phyloP scores from a whole-genome alignment of 2,888 invertebrate species.

The Phytoseiulus persimilis region DNA sequence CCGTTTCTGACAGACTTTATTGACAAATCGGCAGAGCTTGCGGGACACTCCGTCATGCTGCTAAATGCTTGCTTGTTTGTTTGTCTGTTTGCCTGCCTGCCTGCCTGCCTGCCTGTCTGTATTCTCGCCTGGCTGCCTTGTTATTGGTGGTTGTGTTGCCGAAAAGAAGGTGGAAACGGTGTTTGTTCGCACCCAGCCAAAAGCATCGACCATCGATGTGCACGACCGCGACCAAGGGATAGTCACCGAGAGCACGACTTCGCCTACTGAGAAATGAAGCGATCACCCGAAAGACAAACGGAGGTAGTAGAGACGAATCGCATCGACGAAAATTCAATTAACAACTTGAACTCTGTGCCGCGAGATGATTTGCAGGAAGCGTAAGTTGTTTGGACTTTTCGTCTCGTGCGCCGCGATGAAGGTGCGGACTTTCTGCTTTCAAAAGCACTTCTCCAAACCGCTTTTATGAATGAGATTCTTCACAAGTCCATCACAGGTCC shows the following conservation, averaged over 20 bases:
- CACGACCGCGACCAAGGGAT: neutral
- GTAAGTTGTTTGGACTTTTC: neutral
- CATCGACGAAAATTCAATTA: neutral
- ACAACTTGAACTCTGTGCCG: neutral
- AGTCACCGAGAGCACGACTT: neutral
- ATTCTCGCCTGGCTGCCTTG: neutral
- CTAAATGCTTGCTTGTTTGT: neutral
- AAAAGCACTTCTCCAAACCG: neutral
- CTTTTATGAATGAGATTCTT: neutral
- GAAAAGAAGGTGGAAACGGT: neutral
- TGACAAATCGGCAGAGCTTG: neutral
- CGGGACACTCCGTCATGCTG: neutral
- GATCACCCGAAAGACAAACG: neutral
- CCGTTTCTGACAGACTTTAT: neutral
- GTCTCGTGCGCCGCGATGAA: neutral
- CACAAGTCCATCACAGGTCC: neutral
- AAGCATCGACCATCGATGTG: neutral
- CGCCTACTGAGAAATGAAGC: neutral
- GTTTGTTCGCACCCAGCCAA: neutral
- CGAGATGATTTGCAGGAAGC: neutral
- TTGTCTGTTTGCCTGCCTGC: neutral
- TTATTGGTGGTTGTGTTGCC: neutral
- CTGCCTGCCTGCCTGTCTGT: neutral
- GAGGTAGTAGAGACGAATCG: neutral
- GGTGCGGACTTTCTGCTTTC: neutral